Evolutionary conservation across 2,888 invertebrate genomes (phyloP).

Genomic region (Diplolepis rosae): DNA sequence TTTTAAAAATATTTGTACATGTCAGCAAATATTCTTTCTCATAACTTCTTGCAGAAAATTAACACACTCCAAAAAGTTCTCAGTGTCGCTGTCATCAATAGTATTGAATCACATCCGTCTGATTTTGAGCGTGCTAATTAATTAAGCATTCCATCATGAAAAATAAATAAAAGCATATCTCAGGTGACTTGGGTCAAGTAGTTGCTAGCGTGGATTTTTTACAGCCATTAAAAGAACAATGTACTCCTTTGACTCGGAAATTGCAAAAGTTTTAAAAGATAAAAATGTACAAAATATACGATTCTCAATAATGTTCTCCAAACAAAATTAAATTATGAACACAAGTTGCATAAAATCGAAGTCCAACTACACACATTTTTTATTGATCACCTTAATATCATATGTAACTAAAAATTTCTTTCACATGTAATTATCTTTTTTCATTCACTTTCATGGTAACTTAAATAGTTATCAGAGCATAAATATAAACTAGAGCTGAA

Average conservation of each 20-base stretch:
- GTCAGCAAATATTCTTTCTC: background rate
- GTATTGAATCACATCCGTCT: conserved; percentile 31
- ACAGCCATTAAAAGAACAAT: conserved; percentile 16
- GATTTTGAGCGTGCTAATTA: conserved; percentile 11
- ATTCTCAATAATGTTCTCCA: background rate
- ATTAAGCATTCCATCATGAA: conserved; percentile 34
- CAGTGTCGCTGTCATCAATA: background rate
- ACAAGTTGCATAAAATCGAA: background rate
- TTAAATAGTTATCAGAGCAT: background rate
- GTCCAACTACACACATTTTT: background rate
- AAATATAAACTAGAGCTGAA: background rate
- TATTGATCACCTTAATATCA: background rate
- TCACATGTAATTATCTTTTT: background rate
- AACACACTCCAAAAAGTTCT: background rate
- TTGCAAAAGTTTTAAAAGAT: background rate
- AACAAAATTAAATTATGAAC: background rate
- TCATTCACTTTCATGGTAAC: background rate
- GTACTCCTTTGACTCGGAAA: background rate
- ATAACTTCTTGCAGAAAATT: background rate
- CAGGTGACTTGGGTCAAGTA: conserved; percentile 22
- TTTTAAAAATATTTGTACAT: background rate
- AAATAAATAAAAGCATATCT: conserved; percentile 20
- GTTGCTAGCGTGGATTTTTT: conserved; percentile 9
- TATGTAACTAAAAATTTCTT: background rate
- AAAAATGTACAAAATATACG: background rate